Conservation (phyloP, 2,888 invertebrate species). For the Patella caerulea region DNA sequence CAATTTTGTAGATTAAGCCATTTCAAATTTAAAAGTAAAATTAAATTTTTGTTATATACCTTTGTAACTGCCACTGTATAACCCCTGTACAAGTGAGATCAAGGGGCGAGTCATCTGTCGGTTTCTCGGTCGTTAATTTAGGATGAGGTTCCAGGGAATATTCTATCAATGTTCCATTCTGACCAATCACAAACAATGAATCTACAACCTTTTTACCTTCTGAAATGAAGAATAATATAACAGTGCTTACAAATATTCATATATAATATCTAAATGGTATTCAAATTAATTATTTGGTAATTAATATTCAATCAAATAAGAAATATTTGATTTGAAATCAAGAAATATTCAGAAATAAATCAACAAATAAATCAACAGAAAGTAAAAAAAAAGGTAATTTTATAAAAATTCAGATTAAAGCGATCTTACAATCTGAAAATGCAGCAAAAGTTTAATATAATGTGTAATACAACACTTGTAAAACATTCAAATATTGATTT, state of each 20-base stretch:
- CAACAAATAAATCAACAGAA: too few relatives aligned
- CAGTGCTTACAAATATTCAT: neutral
- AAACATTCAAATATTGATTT: too few relatives aligned
- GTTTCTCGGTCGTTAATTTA: conserved; percentile 49
- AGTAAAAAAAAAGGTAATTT: too few relatives aligned
- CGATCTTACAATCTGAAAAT: too few relatives aligned
- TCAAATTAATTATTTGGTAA: neutral
- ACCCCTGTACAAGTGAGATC: conserved; percentile 88
- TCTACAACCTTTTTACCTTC: conserved; percentile 78
- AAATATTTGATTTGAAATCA: too few relatives aligned
- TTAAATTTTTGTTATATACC: conserved; percentile 45
- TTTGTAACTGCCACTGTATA: conserved; percentile 88
- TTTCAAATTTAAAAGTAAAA: too few relatives aligned
- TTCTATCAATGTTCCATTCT: conserved; percentile 88
- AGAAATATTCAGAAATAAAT: too few relatives aligned
- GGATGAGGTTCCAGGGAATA: conserved; percentile 83
- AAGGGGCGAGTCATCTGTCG: conserved; percentile 64
- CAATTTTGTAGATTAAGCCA: neutral
- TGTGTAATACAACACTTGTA: too few relatives aligned
- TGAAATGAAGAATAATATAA: conserved; percentile 9
- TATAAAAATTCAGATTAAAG: too few relatives aligned
- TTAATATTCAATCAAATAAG: neutral
- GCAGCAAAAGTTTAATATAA: too few relatives aligned
- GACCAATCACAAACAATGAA: conserved; percentile 91
- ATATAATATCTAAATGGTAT: conserved; percentile 8